Base-by-base conservation (phyloP, 2,113 vertebrate genomes). In the Sapayoa aenigma region DNA sequence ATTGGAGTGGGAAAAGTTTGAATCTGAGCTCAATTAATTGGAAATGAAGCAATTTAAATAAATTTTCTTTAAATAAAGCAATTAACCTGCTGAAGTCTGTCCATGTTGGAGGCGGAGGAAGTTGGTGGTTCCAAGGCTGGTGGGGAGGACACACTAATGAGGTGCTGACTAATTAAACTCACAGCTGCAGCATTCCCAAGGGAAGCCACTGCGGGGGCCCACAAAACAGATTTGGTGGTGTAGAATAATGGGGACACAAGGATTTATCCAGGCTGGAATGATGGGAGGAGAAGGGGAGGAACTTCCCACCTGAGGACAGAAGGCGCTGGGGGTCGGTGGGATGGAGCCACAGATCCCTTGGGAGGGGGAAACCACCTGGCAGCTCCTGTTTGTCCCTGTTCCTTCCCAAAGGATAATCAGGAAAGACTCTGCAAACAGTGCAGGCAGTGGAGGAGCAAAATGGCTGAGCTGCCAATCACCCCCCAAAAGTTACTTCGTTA, bases 131-230 rank as follows among this genome's bases (percentile, higher is more conserved):
- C 23, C 0, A 3, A 39, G 84, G 8, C 27, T 58, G 69, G 5
- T 27, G 65, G 39, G 46, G n/a, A 39, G 35, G 25, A 79, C 3
- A 2, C 37, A 28, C 30, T 56, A 35, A 28, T 0, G 4, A 84
- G 21, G 17, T 10, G 19, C 4, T 87, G 44, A 35, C 11, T 27
- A n/a, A 78, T 74, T 49, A 50, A 90, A 41, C 19, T 67, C 46
- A 16, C 16, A 24, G 41, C n/a, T 71, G 19, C 22, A 67, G 56
- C 25, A 62, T 12, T 74, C 65, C n/a, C 50, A 4, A 4, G 30
- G 44, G 18, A 83, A 23, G 44, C 27, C 3, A 0, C 39, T 53
- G 1, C 9, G 16, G 33, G 33, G 9, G 1, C 1, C 4, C 28
- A 20, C 14, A 41, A 25, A 27, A 71, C 21, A 27, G 9, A 22